phyloP scores from a whole-genome alignment of 2,888 invertebrate genomes.

The Drosophila longiperda region DNA sequence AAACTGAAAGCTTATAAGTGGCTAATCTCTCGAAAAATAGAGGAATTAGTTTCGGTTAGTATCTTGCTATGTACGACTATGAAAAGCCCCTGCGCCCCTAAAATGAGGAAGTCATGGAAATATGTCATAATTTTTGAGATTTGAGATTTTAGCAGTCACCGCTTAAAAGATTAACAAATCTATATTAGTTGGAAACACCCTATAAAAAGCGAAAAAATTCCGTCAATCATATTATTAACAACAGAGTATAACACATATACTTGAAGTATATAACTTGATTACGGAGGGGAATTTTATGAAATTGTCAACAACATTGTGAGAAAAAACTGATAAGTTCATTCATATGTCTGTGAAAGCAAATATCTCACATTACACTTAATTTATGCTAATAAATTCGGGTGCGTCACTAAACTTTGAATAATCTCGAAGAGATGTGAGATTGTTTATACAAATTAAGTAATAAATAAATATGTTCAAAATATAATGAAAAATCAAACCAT shows the following conservation, averaged over 20 bases:
- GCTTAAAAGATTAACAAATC: background rate
- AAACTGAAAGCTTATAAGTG: background rate
- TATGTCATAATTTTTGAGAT: background rate
- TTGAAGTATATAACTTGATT: background rate
- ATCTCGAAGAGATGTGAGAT: background rate
- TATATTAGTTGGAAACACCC: background rate
- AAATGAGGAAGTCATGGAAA: background rate
- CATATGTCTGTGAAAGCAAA: background rate
- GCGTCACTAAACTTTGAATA: background rate
- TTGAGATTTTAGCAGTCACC: background rate
- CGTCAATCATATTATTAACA: background rate
- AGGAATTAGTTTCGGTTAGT: background rate
- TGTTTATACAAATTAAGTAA: background rate
- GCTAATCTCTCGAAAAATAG: background rate
- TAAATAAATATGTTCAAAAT: background rate
- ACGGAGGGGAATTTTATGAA: background rate
- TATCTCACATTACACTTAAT: background rate
- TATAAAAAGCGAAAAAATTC: background rate
- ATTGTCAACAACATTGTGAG: background rate
- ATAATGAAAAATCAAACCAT: background rate
- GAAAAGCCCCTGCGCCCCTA: background rate
- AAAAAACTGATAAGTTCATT: constrained; percentile 1
- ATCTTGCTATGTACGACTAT: background rate
- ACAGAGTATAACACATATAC: background rate
- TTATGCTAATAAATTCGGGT: background rate